Evolutionary conservation across 2,888 invertebrate species (phyloP).

Genomic region (Caenorhabditis drosophilae): DNA sequence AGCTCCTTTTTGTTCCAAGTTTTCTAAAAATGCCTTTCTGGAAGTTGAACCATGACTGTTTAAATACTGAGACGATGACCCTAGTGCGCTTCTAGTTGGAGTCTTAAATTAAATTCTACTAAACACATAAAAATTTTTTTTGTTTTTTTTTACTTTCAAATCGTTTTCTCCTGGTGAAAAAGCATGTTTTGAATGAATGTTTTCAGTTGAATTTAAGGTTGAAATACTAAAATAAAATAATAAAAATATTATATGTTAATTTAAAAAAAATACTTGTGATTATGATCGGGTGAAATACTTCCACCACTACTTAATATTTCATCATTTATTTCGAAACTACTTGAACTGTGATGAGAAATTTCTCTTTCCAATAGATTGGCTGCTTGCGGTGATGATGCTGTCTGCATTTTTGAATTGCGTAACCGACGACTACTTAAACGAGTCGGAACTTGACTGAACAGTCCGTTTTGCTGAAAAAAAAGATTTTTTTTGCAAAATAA

Average conservation of each 20-base stretch:
- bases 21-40: slow-evolving; percentile 16
- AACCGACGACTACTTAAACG: slow-evolving; percentile 20
- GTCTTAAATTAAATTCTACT: slow-evolving; percentile 16
- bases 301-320: slow-evolving; percentile 12
- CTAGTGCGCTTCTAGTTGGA: slow-evolving; percentile 25
- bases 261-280: slow-evolving; percentile 25
- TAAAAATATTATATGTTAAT: background rate
- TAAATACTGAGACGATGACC: slow-evolving; percentile 19
- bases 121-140: no score
- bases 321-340: no score
- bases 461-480: slow-evolving; percentile 33
- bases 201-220: slow-evolving; percentile 23
- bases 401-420: slow-evolving; percentile 19
- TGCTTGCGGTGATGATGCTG: slow-evolving; percentile 7
- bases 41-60: slow-evolving; percentile 11
- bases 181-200: slow-evolving; percentile 13
- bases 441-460: slow-evolving; percentile 27
- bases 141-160: background rate
- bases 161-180: slow-evolving; percentile 6
- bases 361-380: no score
- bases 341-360: no score
- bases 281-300: slow-evolving; percentile 26
- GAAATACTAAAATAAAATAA: slow-evolving; percentile 15
- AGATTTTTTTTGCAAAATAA: slow-evolving; percentile 2
- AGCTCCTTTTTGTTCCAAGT: slow-evolving; percentile 27